Evolutionary conservation across 2,888 invertebrate genomes (phyloP), one percentile per base, ranked within the genome.

Genomic region (Scaeva pyrastri): DNA sequence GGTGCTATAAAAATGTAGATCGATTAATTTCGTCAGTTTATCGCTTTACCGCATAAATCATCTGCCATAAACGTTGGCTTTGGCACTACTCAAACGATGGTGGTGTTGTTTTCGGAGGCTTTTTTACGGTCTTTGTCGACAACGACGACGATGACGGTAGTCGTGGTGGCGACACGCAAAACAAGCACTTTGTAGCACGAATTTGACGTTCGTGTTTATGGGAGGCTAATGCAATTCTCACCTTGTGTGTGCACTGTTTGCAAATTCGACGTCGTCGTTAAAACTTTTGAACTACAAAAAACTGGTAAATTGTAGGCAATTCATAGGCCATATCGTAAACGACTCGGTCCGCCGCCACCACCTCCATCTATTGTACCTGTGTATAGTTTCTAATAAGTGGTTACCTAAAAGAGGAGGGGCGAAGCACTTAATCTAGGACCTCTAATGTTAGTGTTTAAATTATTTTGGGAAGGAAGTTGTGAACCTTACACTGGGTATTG

Each of bases 1-100:
- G 82, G 82, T 86, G 86, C 86, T 58, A 74, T 77, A 74, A 82
- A 82, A 86, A 86, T 86, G 77, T 82, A 74, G 82, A 86, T 86
- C 86, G 86, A 86, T 86, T 86, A 86, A 86, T 86, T 86, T 86
- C 86, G 77, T 82, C 82, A 86, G 86, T 77, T 81, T 78, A 86
- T 82, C 77, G 64, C 77, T 77, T 36, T 77, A 23, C 74, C 77
- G 64, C 81, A 86, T 86, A 86, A 86, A 86, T 86, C 86, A 77
- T 86, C 82, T 82, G 86, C 81, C 64, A 64, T 71, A 78, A 86
- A 68, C 78, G 77, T 75, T 56, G 23, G 43, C 58, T 45, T 23
- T 21, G 23, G 52, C 55, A 68, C 7, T 52, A 68, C 7, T 52
- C 50, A 12, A 23, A 12, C 23, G 41, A 39, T 14, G 5, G 39